A percentile compares a stretch with the other conserved stretches of the same genome.
phyloP scores from a whole-genome alignment of 2,113 vertebrate species.

The Falco punctatus region DNA sequence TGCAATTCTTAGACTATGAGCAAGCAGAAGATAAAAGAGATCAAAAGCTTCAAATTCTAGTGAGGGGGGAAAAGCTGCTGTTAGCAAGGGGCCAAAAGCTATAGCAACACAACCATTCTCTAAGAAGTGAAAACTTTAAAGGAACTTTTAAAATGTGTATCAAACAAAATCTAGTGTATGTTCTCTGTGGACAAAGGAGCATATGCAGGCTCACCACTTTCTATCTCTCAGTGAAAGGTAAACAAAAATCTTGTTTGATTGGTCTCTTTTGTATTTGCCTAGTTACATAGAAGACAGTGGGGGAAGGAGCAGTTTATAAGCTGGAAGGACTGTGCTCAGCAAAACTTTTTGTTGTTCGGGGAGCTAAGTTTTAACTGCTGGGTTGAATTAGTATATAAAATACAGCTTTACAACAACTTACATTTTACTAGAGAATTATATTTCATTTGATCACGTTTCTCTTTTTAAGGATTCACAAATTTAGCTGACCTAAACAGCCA shows the following conservation, averaged over 20 bases:
- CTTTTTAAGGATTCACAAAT: constrained; percentile 13
- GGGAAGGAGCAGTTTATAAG: not conserved
- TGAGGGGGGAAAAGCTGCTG: constrained; percentile 23
- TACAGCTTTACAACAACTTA: not conserved
- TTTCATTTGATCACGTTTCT: constrained; percentile 6
- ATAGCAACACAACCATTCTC: constrained; percentile 40
- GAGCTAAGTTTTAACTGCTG: constrained; percentile 42
- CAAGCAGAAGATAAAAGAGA: constrained; percentile 62
- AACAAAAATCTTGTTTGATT: constrained; percentile 17
- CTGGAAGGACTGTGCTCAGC: not conserved
- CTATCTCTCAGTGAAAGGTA: constrained; percentile 30
- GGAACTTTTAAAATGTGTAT: constrained; percentile 57
- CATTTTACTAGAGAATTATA: constrained; percentile 16
- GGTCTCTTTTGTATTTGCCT: not conserved
- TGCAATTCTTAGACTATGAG: constrained; percentile 57
- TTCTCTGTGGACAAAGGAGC: not conserved
- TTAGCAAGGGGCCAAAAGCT: constrained; percentile 48
- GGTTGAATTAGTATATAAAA: constrained; percentile 1
- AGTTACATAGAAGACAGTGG: constrained; percentile 31
- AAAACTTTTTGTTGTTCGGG: constrained; percentile 21
- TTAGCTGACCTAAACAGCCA: constrained; percentile 45
- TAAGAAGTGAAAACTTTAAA: constrained; percentile 65
- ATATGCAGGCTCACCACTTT: not conserved
- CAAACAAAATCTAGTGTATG: constrained; percentile 49
- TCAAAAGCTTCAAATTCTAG: constrained; percentile 61